Evolutionary conservation across 2,888 invertebrate species (phyloP).

Genomic region (Arctia plantaginis): DNA sequence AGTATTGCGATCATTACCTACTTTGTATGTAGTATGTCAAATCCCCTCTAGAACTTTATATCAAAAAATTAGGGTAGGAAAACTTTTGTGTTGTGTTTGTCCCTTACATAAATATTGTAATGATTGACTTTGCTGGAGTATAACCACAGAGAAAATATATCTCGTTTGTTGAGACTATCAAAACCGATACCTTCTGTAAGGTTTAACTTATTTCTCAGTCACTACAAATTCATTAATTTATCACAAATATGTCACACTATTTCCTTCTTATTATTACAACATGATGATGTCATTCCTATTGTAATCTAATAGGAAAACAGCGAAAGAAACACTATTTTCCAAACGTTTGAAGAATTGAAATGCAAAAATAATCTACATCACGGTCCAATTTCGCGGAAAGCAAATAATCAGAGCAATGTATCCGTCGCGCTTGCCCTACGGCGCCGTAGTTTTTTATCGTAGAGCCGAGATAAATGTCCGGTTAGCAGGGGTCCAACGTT

Average conservation of each 20-base stretch:
- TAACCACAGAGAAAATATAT: not conserved
- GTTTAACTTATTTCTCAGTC: not conserved
- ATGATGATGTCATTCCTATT: too few species aligned
- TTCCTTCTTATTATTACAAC: too few species aligned
- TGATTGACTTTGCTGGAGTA: not conserved
- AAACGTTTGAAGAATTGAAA: constrained; percentile 10
- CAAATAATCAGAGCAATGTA: constrained; percentile 60
- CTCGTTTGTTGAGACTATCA: not conserved
- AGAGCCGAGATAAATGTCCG: constrained; percentile 81
- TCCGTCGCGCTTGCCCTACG: constrained; percentile 59
- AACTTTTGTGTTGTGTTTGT: not conserved
- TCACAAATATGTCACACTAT: not conserved
- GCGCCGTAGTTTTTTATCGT: constrained; percentile 75
- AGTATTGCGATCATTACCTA: not conserved
- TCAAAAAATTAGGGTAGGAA: not conserved
- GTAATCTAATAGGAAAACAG: not conserved
- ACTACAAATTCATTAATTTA: not conserved
- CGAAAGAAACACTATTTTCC: not conserved
- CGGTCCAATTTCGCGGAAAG: constrained; percentile 52
- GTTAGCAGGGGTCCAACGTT: constrained; percentile 84
- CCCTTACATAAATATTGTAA: not conserved
- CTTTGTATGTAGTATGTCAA: not conserved
- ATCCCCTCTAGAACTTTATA: not conserved
- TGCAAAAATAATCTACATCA: constrained; percentile 28
- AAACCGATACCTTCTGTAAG: not conserved